Conservation (phyloP, 2,797 vertebrate genomes). For the Loriculus beryllinus region DNA sequence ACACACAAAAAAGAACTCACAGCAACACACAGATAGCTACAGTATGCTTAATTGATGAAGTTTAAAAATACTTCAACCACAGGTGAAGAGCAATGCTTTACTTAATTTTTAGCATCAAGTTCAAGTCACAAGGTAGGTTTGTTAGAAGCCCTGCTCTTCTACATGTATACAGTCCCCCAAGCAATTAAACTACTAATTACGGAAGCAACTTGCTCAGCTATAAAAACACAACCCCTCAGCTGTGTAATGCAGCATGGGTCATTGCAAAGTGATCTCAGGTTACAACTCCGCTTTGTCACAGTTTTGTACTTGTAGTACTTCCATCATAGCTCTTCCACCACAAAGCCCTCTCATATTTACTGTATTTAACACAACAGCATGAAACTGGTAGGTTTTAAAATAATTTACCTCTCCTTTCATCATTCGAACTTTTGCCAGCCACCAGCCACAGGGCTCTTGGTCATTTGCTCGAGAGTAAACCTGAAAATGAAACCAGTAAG, state of each 20-base stretch:
- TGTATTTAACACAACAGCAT: not conserved
- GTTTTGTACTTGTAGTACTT: not conserved
- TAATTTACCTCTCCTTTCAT: constrained; percentile 95
- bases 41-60: not conserved
- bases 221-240: not conserved
- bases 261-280: not conserved
- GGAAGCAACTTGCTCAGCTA: not conserved
- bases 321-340: not conserved
- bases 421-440: constrained; percentile 98
- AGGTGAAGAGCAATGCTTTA: not conserved
- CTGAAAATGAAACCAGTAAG: constrained; percentile 65
- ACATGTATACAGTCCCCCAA: not conserved
- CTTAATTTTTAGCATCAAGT: not conserved
- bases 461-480: constrained; percentile 97
- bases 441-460: constrained; percentile 98
- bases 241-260: not conserved
- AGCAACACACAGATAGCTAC: not conserved
- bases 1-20: not conserved
- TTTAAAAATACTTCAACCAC: not conserved
- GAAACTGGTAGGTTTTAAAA: not conserved
- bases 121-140: not conserved
- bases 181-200: not conserved
- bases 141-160: not conserved
- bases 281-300: not conserved
- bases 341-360: not conserved